Evolutionary conservation across 2,888 invertebrate species (phyloP).

Genomic region (Molanna angustata): DNA sequence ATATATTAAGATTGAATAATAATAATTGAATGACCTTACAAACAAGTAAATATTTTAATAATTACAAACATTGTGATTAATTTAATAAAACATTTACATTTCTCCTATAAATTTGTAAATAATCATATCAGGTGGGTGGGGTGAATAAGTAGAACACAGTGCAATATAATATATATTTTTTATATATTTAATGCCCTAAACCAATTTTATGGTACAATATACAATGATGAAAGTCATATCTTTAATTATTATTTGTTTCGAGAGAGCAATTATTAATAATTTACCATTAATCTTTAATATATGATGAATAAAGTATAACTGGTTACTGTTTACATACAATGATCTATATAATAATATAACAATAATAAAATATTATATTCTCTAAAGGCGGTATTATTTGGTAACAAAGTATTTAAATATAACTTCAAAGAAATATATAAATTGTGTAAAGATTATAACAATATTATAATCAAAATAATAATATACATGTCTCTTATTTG

Average conservation of each 20-base stretch:
- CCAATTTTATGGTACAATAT: conserved; percentile 22
- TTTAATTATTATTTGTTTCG: too few species aligned
- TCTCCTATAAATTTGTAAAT: conserved; percentile 13
- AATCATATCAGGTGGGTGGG: conserved; percentile 26
- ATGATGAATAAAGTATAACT: conserved; percentile 17
- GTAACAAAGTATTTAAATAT: conserved; percentile 32
- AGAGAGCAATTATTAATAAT: conserved; percentile 30
- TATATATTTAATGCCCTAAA: conserved; percentile 34
- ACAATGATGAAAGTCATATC: too few species aligned
- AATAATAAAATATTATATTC: conserved; percentile 16
- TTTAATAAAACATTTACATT: conserved; percentile 19
- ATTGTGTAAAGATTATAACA: too few species aligned
- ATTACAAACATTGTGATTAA: too few species aligned
- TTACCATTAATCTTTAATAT: too few species aligned
- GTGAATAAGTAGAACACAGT: conserved; percentile 25
- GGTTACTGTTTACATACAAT: conserved; percentile 14
- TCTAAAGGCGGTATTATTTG: conserved; percentile 33
- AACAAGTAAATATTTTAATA: neutral
- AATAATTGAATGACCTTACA: neutral
- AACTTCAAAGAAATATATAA: conserved; percentile 16
- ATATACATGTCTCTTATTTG: too few species aligned
- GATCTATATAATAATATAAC: conserved; percentile 15
- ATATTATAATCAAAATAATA: too few species aligned
- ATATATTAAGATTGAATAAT: too few species aligned
- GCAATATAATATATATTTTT: too few species aligned